A percentile compares a stretch with the other conserved stretches of the same genome.
These are phyloP conservation scores for Notolepis coatsorum DNA, from an alignment of 2,797 vertebrate species.

Conservation along the genomic window DNA sequence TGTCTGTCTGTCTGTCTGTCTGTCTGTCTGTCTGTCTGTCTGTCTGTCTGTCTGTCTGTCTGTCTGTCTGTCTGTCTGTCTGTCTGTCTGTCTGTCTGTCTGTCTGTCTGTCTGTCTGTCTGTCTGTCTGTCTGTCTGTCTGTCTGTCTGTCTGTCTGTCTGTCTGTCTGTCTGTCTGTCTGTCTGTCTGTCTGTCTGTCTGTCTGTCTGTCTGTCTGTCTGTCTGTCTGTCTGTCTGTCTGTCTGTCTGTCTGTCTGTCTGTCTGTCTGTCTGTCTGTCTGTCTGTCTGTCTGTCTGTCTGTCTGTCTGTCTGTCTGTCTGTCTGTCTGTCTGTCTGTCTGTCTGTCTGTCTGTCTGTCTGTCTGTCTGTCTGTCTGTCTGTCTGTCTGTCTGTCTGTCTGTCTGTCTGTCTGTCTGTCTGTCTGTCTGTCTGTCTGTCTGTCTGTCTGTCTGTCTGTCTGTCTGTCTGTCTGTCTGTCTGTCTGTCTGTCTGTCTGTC, in stretches of 20 bases:
- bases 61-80: constrained; percentile 32
- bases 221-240: constrained; percentile 3
- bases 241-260: constrained; percentile 44
- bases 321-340: constrained; percentile 23
- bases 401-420: constrained; percentile 35
- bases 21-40: constrained; percentile 39
- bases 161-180: background rate
- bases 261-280: constrained; percentile 29
- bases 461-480: constrained; percentile 46
- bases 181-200: constrained; percentile 46
- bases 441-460: background rate
- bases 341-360: constrained; percentile 32
- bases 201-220: constrained; percentile 33
- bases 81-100: constrained; percentile 37
- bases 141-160: constrained; percentile 39
- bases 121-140: constrained; percentile 35
- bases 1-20: constrained; percentile 18
- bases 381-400: constrained; percentile 7
- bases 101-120: constrained; percentile 7
- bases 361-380: constrained; percentile 37
- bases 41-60: constrained; percentile 23
- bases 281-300: constrained; percentile 18
- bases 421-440: constrained; percentile 39
- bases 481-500: constrained; percentile 33
- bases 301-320: constrained; percentile 39